A percentile compares a stretch with the other conserved stretches of the same genome.
Conservation (phyloP, 2,113 vertebrate genomes). For the Equus przewalskii region DNA sequence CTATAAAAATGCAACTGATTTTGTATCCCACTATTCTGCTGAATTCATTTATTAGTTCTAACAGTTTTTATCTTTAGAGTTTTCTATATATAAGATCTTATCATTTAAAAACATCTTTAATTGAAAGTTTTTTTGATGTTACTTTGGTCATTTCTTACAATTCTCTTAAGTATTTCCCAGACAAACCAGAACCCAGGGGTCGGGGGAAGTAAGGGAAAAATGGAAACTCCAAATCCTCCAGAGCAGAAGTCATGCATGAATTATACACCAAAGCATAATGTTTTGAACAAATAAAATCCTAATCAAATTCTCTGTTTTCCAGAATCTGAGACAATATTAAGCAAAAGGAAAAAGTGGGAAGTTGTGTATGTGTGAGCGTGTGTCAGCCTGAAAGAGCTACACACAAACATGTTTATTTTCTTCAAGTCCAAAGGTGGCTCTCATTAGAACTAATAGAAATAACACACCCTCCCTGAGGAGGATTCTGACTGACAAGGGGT, state of each 20-base stretch:
- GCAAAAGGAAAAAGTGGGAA: neutral
- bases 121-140: neutral
- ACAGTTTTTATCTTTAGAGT: neutral
- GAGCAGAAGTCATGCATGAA: neutral
- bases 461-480: neutral
- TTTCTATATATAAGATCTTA: neutral
- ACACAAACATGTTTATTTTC: slow-evolving; percentile 40
- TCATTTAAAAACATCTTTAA: neutral
- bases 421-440: neutral
- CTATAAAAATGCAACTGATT: neutral
- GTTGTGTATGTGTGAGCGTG: neutral
- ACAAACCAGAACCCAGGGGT: neutral
- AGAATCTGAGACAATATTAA: slow-evolving; percentile 19
- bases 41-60: neutral
- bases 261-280: neutral
- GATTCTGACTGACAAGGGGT: neutral
- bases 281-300: neutral
- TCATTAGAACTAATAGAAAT: slow-evolving; percentile 47
- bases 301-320: neutral
- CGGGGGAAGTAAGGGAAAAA: neutral
- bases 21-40: neutral
- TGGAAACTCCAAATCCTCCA: neutral
- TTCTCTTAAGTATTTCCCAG: neutral
- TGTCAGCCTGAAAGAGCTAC: neutral
- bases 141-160: neutral